Base-by-base conservation (phyloP, 2,888 invertebrate species). In the Microplitis deprimator region DNA sequence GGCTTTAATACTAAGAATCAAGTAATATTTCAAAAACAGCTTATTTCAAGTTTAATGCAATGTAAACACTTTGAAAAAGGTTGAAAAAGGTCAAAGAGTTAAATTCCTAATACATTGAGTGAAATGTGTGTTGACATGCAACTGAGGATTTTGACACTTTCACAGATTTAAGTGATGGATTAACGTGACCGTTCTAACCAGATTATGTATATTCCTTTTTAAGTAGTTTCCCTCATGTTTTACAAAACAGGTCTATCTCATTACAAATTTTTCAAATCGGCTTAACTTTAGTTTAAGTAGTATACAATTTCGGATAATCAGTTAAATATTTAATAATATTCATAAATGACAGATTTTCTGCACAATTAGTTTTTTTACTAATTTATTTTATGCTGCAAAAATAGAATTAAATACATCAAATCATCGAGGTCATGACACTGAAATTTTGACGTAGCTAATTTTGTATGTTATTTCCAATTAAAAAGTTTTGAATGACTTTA, bases 71-170 rank as follows among this genome's bases (percentile, higher is more conserved):
- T 72, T 72, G 59, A 68, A 61, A 20, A 75, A 59, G 67, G 75
- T 60, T 64, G 61, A 59, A 61, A 77, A 69, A 68, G 79, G 79
- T 79, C 75, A 71, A 79, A 72, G 78, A 80, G 81, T 82, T 79
- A 81, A 82, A 65, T 79, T 77, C 79, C 79, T 13, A 50, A 50
- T 10, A 50, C 74, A 75, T 77, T 79, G 79, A 61, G 81, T 68
- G 70, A 75, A 78, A 79, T 77, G 77, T 82, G 81, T 83, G 83
- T 83, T 83, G 83, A 82, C 82, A 81, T 82, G 79, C 64, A 50
- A 65, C 73, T 75, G 69, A 76, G 61, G 74, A 71, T 79, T 76
- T 76, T 41, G 65, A 67, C 76, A 69, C 76, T 69, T 69, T 38
- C 50, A n/a, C 50, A 71, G 40, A 5, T 17, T 50, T 10, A 40